Evolutionary conservation across 2,113 vertebrate species (phyloP).

Genomic region (Apaloderma vittatum): DNA sequence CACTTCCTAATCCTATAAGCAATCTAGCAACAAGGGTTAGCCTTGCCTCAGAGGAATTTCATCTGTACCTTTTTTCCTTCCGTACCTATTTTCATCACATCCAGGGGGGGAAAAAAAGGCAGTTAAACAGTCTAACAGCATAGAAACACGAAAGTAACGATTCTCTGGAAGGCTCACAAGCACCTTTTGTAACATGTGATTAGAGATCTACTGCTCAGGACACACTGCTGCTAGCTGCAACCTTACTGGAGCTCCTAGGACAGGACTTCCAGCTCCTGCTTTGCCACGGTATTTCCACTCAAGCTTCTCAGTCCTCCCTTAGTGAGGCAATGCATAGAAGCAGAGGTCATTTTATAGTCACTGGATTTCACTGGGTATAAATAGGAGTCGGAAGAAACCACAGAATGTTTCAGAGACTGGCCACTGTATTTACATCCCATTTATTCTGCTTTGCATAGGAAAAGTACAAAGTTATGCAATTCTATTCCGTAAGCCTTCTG

Average conservation of each 20-base stretch:
- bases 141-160: not conserved
- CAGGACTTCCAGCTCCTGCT: not conserved
- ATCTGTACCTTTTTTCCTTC: not conserved
- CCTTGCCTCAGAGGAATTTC: not conserved
- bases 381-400: constrained; percentile 14
- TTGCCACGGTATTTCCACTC: not conserved
- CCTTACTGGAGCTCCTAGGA: not conserved
- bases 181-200: not conserved
- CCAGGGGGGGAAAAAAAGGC: not conserved
- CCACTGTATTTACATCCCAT: not conserved
- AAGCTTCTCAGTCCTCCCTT: not conserved
- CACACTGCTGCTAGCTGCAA: not conserved
- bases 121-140: not conserved
- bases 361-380: not conserved
- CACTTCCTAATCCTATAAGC: not conserved
- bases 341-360: not conserved
- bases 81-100: not conserved
- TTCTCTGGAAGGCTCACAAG: not conserved
- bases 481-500: constrained; percentile 3
- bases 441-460: constrained; percentile 41
- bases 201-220: not conserved
- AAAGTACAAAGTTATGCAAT: constrained; percentile 63
- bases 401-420: not conserved
- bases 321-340: not conserved
- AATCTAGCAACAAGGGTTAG: not conserved